These are phyloP conservation scores for Gymnoscopelus microlampas DNA, from an alignment of 2,797 vertebrate genomes.

Conservation along the genomic window DNA sequence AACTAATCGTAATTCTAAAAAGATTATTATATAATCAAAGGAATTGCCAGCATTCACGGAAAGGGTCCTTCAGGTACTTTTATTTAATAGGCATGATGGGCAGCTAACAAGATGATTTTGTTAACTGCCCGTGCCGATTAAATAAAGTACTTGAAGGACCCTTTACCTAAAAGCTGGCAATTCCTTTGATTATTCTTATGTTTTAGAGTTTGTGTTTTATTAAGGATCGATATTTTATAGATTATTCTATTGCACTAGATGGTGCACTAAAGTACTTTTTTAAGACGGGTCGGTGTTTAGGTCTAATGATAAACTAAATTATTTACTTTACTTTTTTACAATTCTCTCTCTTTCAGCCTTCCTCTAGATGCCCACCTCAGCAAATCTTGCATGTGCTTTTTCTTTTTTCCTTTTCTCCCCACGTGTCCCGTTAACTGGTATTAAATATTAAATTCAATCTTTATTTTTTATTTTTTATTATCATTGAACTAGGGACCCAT, in stretches of 20 bases:
- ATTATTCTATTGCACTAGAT: too few relatives aligned
- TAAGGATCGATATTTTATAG: too few relatives aligned
- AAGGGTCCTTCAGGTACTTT: too few relatives aligned
- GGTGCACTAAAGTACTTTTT: background rate
- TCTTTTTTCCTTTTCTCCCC: background rate
- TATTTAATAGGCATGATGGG: too few relatives aligned
- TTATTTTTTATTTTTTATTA: slow-evolving; percentile 12
- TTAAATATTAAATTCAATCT: slow-evolving; percentile 11
- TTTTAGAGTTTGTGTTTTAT: background rate
- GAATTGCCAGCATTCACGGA: too few relatives aligned
- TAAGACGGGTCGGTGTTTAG: background rate
- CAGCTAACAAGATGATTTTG: too few relatives aligned
- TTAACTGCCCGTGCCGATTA: too few relatives aligned
- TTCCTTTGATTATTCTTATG: slow-evolving; percentile 1
- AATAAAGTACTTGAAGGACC: too few relatives aligned
- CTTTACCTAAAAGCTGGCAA: too few relatives aligned
- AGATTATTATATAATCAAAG: too few relatives aligned
- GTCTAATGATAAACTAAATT: background rate
- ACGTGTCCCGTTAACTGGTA: too few relatives aligned
- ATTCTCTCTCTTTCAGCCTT: slow-evolving; percentile 65
- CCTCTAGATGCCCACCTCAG: slow-evolving; percentile 40
- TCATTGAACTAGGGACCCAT: slow-evolving; percentile 29
- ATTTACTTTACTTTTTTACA: background rate
- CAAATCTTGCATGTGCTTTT: slow-evolving; percentile 10
- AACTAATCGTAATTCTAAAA: too few relatives aligned